Base-by-base conservation (phyloP, 2,113 vertebrate species). In the Egretta garzetta region DNA sequence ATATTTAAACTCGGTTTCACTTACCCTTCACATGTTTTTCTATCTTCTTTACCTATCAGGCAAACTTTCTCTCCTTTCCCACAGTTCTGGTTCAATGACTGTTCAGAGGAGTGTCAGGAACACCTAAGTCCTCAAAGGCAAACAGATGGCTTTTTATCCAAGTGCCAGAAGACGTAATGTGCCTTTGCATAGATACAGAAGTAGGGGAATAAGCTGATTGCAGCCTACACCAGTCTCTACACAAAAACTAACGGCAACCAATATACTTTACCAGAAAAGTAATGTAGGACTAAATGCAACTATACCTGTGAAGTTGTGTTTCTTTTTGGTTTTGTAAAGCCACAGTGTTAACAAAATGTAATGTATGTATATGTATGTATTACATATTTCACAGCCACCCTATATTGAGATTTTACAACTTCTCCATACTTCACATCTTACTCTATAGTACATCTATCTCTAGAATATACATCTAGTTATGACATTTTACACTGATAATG, bases 1-100 rank as follows among this genome's bases (percentile, higher is more conserved):
- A n/a, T 74, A 50, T 39, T 97, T 56, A 88, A 95, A 82, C 19
- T 94, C 62, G 93, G 45, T 92, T 96, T 76, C 55, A 55, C 43
- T 94, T 93, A 77, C 8, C 12, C 53, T 92, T 97, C 68, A 63
- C 1, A 37, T 18, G 18, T 83, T 96, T 96, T 74, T 76, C 12
- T 62, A 19, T 27, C 49, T n/a, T 86, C 4, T 81, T 74, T 71
- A 66, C 6, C 3, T 70, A 18, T n/a, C 8, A 23, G n/a, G 28
- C 24, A 84, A 68, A 30, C 26, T 62, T 89, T 58, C 9, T 3
- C 4, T 91, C 30, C 24, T 60, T 88, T 72, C 35, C 5, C 12
- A 80, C 23, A 37, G 11, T 77, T 67, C 14, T 75, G 4, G 14
- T 71, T 10, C 11, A 88, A 50, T n/a, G 41, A 59, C 30, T 63